Conservation (phyloP, 2,888 invertebrate genomes). For the Pocota personata region DNA sequence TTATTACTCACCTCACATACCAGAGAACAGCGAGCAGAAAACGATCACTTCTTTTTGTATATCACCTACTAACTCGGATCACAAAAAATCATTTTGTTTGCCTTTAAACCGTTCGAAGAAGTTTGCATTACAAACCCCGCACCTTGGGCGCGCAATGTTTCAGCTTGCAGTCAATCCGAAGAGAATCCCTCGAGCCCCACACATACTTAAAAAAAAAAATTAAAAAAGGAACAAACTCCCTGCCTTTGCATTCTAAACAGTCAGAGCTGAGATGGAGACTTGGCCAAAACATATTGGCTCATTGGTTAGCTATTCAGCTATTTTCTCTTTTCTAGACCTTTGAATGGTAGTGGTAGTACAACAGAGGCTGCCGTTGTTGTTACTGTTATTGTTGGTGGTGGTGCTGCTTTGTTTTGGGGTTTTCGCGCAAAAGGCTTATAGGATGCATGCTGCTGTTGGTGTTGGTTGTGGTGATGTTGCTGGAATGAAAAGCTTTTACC, state of each 20-base stretch:
- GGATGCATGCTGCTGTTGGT: constrained; percentile 29
- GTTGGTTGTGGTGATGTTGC: constrained; percentile 19
- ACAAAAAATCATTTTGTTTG: constrained; percentile 58
- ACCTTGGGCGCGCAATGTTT: background rate
- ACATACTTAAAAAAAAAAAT: constrained; percentile 2
- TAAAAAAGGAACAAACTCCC: constrained; percentile 37
- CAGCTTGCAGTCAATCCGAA: constrained; percentile 1
- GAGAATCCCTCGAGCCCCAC: constrained; percentile 29
- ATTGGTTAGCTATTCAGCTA: constrained; percentile 70
- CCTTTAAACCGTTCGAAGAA: constrained; percentile 26
- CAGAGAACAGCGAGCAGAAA: constrained; percentile 19
- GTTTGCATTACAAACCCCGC: constrained; percentile 34
- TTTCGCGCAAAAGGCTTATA: constrained; percentile 45
- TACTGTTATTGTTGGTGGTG: constrained; percentile 3
- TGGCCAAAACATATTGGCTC: constrained; percentile 66
- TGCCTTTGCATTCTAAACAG: constrained; percentile 58
- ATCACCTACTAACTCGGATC: constrained; percentile 70
- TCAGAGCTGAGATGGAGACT: constrained; percentile 39
- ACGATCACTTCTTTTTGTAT: constrained; percentile 62
- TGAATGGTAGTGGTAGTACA: constrained; percentile 29
- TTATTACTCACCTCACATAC: constrained; percentile 70
- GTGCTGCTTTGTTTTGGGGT: constrained; percentile 58
- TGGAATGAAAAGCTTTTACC: constrained; percentile 71
- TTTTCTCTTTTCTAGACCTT: constrained; percentile 60
- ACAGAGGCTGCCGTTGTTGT: constrained; percentile 18